phyloP scores from a whole-genome alignment of 2,888 invertebrate genomes.

The Sarcophaga carnaria region DNA sequence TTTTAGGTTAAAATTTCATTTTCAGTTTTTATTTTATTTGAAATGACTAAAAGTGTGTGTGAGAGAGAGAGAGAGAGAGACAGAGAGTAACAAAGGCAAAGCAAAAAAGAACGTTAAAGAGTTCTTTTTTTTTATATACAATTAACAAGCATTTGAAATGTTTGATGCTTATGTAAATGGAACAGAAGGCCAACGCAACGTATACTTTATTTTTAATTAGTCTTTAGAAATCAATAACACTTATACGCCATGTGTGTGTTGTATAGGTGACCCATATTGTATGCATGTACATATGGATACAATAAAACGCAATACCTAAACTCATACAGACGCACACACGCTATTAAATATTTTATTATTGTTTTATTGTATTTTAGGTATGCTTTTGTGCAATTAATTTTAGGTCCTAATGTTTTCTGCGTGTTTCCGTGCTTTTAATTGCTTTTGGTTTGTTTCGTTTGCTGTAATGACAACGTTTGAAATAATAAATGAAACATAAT shows the following conservation, averaged over 20 bases:
- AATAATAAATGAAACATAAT: too few relatives aligned
- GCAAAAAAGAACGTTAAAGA: background rate
- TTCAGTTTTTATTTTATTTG: background rate
- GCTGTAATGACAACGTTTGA: too few relatives aligned
- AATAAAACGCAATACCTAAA: too few relatives aligned
- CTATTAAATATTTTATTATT: background rate
- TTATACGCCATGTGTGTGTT: background rate
- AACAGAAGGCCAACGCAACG: background rate
- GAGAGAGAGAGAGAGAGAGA: too few relatives aligned
- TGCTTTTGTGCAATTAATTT: too few relatives aligned
- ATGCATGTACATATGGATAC: too few relatives aligned
- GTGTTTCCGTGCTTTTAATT: background rate
- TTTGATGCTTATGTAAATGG: background rate
- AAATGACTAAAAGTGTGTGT: too few relatives aligned
- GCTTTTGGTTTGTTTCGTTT: background rate
- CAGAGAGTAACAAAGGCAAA: too few relatives aligned
- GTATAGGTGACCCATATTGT: background rate
- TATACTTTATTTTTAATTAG: conserved; percentile 29
- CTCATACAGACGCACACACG: too few relatives aligned
- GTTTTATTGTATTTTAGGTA: background rate
- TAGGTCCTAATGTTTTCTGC: too few relatives aligned
- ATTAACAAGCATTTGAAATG: background rate
- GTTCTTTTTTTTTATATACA: background rate
- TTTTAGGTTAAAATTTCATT: conserved; percentile 23
- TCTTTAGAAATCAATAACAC: conserved; percentile 23